These are phyloP conservation scores for Pitangus sulphuratus DNA, from an alignment of 2,797 vertebrate genomes.

Conservation along the genomic window DNA sequence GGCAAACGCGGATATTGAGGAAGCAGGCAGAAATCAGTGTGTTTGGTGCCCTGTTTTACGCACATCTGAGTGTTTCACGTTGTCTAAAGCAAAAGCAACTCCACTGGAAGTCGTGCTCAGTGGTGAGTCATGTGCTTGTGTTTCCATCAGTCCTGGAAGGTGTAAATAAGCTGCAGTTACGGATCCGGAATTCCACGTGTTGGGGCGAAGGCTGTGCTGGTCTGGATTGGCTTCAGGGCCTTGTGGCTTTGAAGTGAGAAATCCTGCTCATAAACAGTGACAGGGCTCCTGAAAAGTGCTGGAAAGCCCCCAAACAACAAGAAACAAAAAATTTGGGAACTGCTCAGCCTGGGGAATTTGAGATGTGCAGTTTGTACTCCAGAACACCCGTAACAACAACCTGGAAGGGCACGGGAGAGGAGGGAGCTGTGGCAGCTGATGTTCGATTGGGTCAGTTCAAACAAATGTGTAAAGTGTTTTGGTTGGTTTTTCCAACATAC, in stretches of 20 bases:
- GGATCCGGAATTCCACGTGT: fast-evolving
- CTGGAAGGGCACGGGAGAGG: fast-evolving
- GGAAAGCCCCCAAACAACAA: background rate
- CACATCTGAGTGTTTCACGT: background rate
- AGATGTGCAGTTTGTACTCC: too few species aligned
- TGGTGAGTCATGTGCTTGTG: background rate
- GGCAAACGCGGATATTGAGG: fast-evolving
- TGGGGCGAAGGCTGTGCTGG: background rate
- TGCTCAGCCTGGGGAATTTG: background rate
- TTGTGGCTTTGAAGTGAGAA: background rate
- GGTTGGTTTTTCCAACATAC: too few species aligned
- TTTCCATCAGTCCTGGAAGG: background rate
- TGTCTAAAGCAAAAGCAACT: background rate
- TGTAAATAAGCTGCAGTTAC: background rate
- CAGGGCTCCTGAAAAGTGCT: background rate
- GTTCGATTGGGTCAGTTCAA: background rate
- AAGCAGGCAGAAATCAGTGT: fast-evolving
- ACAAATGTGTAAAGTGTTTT: background rate
- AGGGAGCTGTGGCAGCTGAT: background rate
- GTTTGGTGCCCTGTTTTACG: background rate
- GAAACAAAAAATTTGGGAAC: fast-evolving
- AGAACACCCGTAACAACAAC: background rate
- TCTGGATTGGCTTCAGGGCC: background rate
- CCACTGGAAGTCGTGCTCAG: fast-evolving
- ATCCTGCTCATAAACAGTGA: fast-evolving